Conservation (phyloP, 2,797 vertebrate species). For the Ataeniobius toweri region DNA sequence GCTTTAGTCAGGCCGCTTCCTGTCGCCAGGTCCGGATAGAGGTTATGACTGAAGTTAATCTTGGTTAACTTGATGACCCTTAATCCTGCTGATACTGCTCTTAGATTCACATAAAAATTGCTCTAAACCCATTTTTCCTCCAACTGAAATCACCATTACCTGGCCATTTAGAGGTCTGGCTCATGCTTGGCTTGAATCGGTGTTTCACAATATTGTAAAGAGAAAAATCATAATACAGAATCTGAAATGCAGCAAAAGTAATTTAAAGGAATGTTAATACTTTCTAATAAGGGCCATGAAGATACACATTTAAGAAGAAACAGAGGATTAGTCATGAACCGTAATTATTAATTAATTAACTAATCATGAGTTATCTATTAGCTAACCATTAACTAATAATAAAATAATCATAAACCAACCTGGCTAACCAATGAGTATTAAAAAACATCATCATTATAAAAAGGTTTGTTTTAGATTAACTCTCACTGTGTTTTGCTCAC, state of each 20-base stretch:
- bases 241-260: not conserved
- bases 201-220: not conserved
- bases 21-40: conserved; percentile 62
- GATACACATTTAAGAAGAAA: not conserved
- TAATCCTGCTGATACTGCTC: conserved; percentile 39
- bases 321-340: not conserved
- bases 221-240: not conserved
- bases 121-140: not conserved
- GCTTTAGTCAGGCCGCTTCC: conserved; percentile 63
- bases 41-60: conserved; percentile 56
- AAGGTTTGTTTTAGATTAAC: not conserved
- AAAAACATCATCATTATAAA: not conserved
- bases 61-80: conserved; percentile 57
- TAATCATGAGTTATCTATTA: not conserved
- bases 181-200: not conserved
- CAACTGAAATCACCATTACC: not conserved
- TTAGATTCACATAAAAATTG: not conserved
- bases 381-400: not conserved
- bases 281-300: not conserved
- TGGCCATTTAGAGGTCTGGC: not conserved
- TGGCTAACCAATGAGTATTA: not conserved
- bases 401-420: not conserved
- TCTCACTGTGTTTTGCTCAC: not conserved
- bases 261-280: not conserved
- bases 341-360: too few species aligned